Conservation (phyloP, 2,113 vertebrate genomes). For the Dicentrarchus labrax region DNA sequence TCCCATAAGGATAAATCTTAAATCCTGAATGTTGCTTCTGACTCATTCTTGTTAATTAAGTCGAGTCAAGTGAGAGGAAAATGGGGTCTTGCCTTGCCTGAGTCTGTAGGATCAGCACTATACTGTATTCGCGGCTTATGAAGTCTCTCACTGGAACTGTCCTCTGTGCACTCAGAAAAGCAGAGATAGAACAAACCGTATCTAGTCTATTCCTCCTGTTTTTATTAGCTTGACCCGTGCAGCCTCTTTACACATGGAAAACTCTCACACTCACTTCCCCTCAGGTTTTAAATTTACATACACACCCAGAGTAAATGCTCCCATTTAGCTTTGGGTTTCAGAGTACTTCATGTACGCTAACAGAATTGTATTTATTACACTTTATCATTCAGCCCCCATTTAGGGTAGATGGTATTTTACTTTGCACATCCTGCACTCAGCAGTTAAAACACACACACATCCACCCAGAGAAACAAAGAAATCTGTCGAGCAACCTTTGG, state of each 20-base stretch:
- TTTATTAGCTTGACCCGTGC: slow-evolving; percentile 54
- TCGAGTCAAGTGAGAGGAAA: slow-evolving; percentile 78
- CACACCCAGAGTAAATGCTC: slow-evolving; percentile 23
- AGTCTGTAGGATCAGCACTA: slow-evolving; percentile 72
- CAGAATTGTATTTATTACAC: slow-evolving; percentile 51
- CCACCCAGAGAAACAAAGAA: slow-evolving; percentile 55
- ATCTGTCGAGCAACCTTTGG: slow-evolving; percentile 68
- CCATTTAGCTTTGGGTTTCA: slow-evolving; percentile 49
- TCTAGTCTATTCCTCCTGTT: slow-evolving; percentile 42
- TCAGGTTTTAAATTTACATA: slow-evolving; percentile 52
- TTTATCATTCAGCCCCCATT: slow-evolving; percentile 51
- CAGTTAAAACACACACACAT: slow-evolving; percentile 24
- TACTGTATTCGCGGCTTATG: slow-evolving; percentile 64
- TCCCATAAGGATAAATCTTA: slow-evolving; percentile 79
- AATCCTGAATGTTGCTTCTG: slow-evolving; percentile 79
- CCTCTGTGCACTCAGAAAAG: slow-evolving; percentile 59
- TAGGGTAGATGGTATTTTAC: slow-evolving; percentile 47
- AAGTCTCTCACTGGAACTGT: slow-evolving; percentile 66
- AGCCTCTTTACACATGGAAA: slow-evolving; percentile 19
- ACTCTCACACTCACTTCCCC: slow-evolving; percentile 26
- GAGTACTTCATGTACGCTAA: not conserved
- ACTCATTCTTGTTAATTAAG: slow-evolving; percentile 83
- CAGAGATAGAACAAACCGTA: slow-evolving; percentile 60
- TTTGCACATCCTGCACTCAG: slow-evolving; percentile 50
- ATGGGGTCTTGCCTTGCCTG: slow-evolving; percentile 68